Percentiles rank a stretch among this genome's conserved stretches.
Conservation (phyloP, 2,888 invertebrate species). For the Petrophora chlorosata region DNA sequence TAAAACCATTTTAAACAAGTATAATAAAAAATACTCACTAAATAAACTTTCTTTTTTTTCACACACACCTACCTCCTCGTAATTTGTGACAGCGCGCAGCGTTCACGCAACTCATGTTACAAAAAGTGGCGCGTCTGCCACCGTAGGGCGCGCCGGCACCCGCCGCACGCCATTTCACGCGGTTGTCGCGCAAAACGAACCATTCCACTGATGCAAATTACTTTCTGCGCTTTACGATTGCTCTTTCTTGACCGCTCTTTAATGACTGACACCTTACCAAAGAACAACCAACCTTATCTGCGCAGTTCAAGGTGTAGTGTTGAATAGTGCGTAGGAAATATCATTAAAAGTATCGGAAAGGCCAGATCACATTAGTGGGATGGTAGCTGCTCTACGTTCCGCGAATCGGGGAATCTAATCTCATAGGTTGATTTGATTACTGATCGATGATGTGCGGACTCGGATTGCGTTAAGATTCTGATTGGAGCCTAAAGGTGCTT, state of each 20-base stretch:
- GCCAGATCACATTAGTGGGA: constrained; percentile 36
- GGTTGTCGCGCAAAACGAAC: constrained; percentile 59
- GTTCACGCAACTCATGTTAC: not conserved
- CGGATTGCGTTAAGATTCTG: not conserved
- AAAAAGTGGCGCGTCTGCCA: constrained; percentile 11
- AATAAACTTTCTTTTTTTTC: too few relatives aligned
- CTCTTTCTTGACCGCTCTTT: constrained; percentile 50
- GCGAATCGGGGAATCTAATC: constrained; percentile 42
- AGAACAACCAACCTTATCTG: constrained; percentile 42
- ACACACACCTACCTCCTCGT: too few relatives aligned
- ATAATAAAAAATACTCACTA: too few relatives aligned
- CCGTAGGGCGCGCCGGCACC: constrained; percentile 38
- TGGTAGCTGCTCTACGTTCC: constrained; percentile 35
- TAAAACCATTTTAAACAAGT: too few relatives aligned
- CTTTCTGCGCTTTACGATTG: constrained; percentile 73
- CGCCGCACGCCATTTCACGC: constrained; percentile 75
- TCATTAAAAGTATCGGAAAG: constrained; percentile 39
- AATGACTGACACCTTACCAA: constrained; percentile 42
- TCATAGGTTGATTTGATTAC: constrained; percentile 36
- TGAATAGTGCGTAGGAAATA: constrained; percentile 13
- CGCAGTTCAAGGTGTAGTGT: not conserved
- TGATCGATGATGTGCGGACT: not conserved
- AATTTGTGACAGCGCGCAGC: not conserved
- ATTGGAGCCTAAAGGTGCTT: not conserved
- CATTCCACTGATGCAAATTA: constrained; percentile 70